Evolutionary conservation across 2,797 vertebrate genomes (phyloP), one percentile per base, ranked within the genome.

Genomic region (Girardinus metallicus): DNA sequence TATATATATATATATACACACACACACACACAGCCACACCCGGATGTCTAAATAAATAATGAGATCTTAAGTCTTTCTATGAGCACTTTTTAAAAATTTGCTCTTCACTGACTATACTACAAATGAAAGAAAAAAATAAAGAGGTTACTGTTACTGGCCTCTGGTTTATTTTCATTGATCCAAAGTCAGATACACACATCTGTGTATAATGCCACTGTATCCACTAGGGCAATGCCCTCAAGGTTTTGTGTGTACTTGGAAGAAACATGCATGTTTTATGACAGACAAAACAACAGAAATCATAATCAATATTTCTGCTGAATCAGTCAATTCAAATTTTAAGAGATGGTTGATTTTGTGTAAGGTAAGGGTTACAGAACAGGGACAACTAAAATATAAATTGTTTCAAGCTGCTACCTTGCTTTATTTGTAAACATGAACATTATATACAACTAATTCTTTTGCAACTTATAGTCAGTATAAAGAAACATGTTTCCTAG

Each of bases 141-240:
- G 23, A 55, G 26, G 26, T n/a, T 55, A n/a, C 53, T 11, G 26
- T 26, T 55, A n/a, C 26, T 55, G 53, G 5, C 4, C 6, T 4
- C 55, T 60, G 5, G 4, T 31, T 60, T 60, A 31, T 62, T 62
- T 31, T 66, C 78, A 90, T 88, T 74, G 88, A 91, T 83, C 68
- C 49, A 64, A 46, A 80, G 76, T 79, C 74, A 87, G 49, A 79
- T 66, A 73, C 55, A 49, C 21, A 80, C n/a, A n/a, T n/a, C n/a
- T n/a, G 60, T 8, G n/a, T 62, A 78, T 51, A 82, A 9, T 77
- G 73, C 70, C 82, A 43, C 53, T 55, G 39, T 75, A 34, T 83
- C 87, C 80, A 51, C n/a, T 23, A 43, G 26, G 41, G 16, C 13
- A 44, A 15, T 29, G 13, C 13, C 5, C 12, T 29, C 26, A 44